Evolutionary conservation across 1,140 invertebrate species (phyloP), one percentile per base, ranked within the genome.

Genomic region (Eriosoma lanigerum): DNA sequence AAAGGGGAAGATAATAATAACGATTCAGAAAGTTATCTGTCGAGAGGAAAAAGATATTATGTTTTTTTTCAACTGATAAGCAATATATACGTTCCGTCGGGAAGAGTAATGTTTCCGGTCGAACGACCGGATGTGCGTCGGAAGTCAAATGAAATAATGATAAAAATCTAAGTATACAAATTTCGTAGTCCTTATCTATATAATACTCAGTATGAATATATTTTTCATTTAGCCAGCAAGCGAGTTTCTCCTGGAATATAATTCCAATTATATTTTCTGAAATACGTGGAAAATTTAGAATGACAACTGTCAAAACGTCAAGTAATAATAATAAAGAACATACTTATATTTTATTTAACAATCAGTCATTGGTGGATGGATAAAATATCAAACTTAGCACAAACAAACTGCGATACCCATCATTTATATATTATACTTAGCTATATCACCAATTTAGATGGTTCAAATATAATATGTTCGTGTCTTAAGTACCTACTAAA

Each of bases 1-100:
- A 78, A 78, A 75, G 4, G 50, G 38, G 38, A 19, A 56, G 54
- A 78, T 58, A 60, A 58, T 60, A 78, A 58, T 78, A 78, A 62
- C 56, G 56, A 78, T 78, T 56, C 56, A 78, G 56, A 78, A 78
- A 78, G 75, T 60, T 78, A 78, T 78, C 75, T 78, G 75, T 29
- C 56, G 75, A 44, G 75, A 60, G 56, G 56, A 60, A 78, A 78
- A 60, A 78, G 75, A 78, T 78, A 60, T 60, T 62, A 78, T n/a
- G 56, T 21, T 21, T 75, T 75, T 72, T 72, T 44, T 44, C 24
- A 62, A 38, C 29, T 44, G 75, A 78, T 78, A 76, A 78, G 38
- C 26, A 46, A 60, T 60, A 44, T 46, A 78, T 58, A 46, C 56
- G 56, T 78, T 60, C 60, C 38, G 38, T 52, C 48, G 52, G 38